Evolutionary conservation across 2,888 invertebrate genomes (phyloP), one percentile per base, ranked within the genome.

Genomic region (Synanthedon formicaeformis): DNA sequence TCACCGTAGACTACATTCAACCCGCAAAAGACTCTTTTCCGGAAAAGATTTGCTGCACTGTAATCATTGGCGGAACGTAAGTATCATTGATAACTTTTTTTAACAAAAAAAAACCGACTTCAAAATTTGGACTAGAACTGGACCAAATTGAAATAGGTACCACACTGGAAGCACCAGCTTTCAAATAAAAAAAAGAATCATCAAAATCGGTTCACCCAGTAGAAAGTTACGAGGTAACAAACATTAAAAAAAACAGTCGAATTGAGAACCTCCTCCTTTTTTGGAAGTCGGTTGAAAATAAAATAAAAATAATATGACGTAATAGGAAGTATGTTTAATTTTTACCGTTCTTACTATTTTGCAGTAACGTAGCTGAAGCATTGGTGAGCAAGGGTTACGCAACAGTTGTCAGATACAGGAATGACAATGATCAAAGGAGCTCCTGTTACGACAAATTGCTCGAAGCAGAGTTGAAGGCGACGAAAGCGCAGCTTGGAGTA

Each of bases 351-450:
- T n/a, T 45, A 45, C 45, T 34, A 5, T 34, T 8, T 40, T 50
- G 13, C 73, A 95, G 95, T 55, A 99, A 99, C 76, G 91, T 99
- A 50, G 98, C 97, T 6, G 98, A 98, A 80, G 95, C 96, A 1
- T 88, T 98, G 74, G 96, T 99, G 0, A 90, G 91, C 55, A 97
- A 97, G 80, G 99, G 99, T 6, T 89, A 95, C 53, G 98, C 96
- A 0, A 94, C 94, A 51, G 98, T 98, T 5, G 94, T 99, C 1
- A 91, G 96, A 56, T 97, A 99, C 73, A 90, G 97, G 54, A 96
- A 95, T 69, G 98, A 98, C 73, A 98, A 99, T 72, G 98, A 99
- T 75, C 96, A 97, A 77, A 91, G 98, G 56, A 97, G 98, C 50
- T 93, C 95, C 0, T 93, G 93, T 59, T 99, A 99, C 73, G 98